Conservation (phyloP, 2,888 invertebrate species). For the Tortrix viridana region DNA sequence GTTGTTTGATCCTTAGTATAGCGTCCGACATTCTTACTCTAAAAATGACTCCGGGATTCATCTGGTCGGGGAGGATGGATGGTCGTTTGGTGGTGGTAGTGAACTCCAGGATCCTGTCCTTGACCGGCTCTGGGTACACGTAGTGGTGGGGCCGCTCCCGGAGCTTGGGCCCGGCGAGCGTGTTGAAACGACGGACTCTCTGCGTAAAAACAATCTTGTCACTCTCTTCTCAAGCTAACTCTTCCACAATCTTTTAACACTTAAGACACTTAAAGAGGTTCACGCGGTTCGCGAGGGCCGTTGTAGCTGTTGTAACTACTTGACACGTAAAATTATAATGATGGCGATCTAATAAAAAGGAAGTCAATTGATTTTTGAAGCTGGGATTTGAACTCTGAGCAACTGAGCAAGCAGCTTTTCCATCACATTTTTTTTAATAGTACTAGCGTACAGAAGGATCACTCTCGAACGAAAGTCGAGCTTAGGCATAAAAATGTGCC, state of each 20-base stretch:
- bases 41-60: conserved; percentile 79
- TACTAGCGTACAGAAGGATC: too few species aligned
- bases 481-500: too few species aligned
- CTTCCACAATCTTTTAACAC: neutral
- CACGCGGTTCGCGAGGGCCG: too few species aligned
- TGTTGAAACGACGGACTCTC: conserved; percentile 61
- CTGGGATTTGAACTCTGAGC: too few species aligned
- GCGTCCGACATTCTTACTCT: conserved; percentile 78
- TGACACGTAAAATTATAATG: too few species aligned
- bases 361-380: too few species aligned
- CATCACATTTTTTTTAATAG: too few species aligned
- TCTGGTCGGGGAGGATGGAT: conserved; percentile 71
- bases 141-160: conserved; percentile 76
- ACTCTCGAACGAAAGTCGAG: too few species aligned
- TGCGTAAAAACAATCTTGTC: conserved; percentile 61
- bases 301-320: too few species aligned
- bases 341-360: too few species aligned
- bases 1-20: conserved; percentile 72
- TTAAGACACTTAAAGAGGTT: too few species aligned
- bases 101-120: conserved; percentile 71
- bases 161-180: conserved; percentile 65
- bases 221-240: conserved; percentile 17
- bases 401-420: too few species aligned
- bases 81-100: conserved; percentile 67
- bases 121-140: conserved; percentile 73